phyloP scores from a whole-genome alignment of 2,888 invertebrate species.

The Hypsopygia costalis region DNA sequence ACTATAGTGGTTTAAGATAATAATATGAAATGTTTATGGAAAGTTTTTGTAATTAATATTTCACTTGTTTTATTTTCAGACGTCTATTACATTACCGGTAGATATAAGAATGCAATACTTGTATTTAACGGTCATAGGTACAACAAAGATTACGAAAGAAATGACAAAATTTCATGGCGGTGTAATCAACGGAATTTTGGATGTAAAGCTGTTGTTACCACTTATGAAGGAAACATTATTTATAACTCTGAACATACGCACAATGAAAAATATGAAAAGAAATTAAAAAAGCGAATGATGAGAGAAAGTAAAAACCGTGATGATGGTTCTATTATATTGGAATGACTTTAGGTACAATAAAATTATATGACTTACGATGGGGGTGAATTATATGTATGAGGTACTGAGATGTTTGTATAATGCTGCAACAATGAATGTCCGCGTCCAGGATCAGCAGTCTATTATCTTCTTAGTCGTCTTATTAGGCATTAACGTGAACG shows the following conservation, averaged over 20 bases:
- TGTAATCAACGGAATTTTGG: slow-evolving; percentile 33
- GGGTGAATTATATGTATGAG: too few species aligned
- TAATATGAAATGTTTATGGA: too few species aligned
- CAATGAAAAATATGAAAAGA: background rate
- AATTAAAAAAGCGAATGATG: background rate
- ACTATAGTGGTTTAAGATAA: too few species aligned
- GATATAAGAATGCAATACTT: background rate
- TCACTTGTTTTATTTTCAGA: background rate
- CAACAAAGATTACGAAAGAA: slow-evolving; percentile 3
- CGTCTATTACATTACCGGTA: background rate
- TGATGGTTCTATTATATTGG: too few species aligned
- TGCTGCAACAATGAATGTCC: too few species aligned
- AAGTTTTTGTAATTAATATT: background rate
- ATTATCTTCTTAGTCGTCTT: too few species aligned
- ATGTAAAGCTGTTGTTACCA: slow-evolving; percentile 29
- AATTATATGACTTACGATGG: too few species aligned
- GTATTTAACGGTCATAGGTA: slow-evolving; percentile 7
- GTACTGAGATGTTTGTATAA: too few species aligned
- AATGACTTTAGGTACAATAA: too few species aligned
- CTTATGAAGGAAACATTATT: slow-evolving; percentile 19
- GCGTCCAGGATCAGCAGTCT: too few species aligned
- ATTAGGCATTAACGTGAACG: too few species aligned
- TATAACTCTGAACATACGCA: slow-evolving; percentile 16
- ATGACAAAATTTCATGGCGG: slow-evolving; percentile 20
- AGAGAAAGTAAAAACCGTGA: too few species aligned